Percentiles rank a stretch among this genome's conserved stretches.
These are phyloP conservation scores for Opisthocomus hoazin DNA, from an alignment of 2,113 vertebrate genomes.

Conservation along the genomic window DNA sequence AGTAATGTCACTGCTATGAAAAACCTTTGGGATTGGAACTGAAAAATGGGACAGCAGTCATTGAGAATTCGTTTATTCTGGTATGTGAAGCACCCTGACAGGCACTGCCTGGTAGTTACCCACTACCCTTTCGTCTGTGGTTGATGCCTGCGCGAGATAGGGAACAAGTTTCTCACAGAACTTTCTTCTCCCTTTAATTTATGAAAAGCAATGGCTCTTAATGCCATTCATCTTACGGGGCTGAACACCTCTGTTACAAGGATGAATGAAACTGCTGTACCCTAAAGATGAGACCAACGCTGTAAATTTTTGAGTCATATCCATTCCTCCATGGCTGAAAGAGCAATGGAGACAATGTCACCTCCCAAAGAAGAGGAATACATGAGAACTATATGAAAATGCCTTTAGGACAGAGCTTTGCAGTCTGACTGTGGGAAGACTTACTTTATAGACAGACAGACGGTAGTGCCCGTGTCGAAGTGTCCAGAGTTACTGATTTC, in stretches of 20 bases:
- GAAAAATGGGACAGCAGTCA: background rate
- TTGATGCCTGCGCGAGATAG: background rate
- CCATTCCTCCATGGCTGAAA: background rate
- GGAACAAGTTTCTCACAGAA: background rate
- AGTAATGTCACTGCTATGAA: background rate
- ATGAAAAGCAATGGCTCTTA: background rate
- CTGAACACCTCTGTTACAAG: background rate
- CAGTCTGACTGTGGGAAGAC: background rate
- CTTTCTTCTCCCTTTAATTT: background rate
- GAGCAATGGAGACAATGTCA: background rate
- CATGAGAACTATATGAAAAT: background rate
- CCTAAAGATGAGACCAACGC: fast-evolving
- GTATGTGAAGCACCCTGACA: background rate
- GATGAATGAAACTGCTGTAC: background rate
- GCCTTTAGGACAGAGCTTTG: background rate
- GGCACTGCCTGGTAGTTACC: fast-evolving
- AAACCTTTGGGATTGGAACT: background rate
- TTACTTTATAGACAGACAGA: background rate
- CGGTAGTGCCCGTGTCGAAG: fast-evolving
- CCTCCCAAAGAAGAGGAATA: background rate
- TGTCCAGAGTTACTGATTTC: background rate
- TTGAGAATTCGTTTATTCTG: background rate
- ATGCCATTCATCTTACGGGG: background rate
- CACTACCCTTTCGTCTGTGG: background rate
- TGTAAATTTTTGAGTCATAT: background rate